Conservation (phyloP, 1,140 invertebrate species). For the Teleopsis dalmanni region DNA sequence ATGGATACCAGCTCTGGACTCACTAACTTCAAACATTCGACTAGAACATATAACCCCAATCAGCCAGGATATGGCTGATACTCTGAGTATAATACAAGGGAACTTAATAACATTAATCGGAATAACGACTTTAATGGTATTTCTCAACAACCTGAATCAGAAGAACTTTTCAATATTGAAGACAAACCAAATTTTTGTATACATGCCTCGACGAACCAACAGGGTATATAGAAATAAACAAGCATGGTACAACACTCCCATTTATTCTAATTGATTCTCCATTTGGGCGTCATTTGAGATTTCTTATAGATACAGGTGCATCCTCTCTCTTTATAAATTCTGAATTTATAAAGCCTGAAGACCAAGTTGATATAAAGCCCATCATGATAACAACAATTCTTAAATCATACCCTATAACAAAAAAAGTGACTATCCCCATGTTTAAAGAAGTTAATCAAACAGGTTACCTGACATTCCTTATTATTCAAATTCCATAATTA, state of each 20-base stretch:
- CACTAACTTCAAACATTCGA: too few relatives aligned
- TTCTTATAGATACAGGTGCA: conserved; percentile 10
- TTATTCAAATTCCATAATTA: conserved; percentile 14
- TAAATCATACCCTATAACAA: not conserved
- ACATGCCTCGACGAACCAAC: conserved; percentile 5
- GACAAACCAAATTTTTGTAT: conserved; percentile 10
- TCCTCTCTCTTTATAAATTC: conserved; percentile 10
- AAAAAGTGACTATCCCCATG: conserved; percentile 1
- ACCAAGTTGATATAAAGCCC: not conserved
- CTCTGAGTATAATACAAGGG: too few relatives aligned
- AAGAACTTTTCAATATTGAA: too few relatives aligned
- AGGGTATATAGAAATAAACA: conserved; percentile 9
- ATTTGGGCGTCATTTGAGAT: conserved; percentile 4
- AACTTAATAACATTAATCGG: too few relatives aligned
- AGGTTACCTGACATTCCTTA: not conserved
- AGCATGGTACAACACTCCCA: not conserved
- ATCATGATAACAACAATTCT: conserved; percentile 1
- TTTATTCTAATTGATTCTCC: conserved; percentile 7
- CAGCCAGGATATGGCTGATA: too few relatives aligned
- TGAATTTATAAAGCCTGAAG: not conserved
- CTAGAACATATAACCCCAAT: too few relatives aligned
- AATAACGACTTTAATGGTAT: too few relatives aligned
- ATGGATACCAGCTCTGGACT: too few relatives aligned
- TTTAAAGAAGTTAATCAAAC: conserved; percentile 12
- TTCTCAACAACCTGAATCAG: too few relatives aligned